Base-by-base conservation (phyloP, 2,113 vertebrate species). In the Lepidothrix coronata region DNA sequence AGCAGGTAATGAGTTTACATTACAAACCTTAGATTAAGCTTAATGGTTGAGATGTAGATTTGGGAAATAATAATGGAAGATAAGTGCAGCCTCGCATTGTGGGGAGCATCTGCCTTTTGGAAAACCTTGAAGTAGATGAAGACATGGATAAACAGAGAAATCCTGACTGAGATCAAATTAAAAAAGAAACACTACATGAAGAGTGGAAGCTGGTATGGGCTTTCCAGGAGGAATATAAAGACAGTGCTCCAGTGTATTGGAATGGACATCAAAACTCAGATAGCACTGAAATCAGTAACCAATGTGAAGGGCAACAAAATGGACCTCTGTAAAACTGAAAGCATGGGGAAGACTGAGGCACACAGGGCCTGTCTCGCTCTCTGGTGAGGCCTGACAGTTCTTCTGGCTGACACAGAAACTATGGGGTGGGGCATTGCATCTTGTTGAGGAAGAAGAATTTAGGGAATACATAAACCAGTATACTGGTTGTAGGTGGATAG, bases 331-430 rank as follows among this genome's bases (percentile, higher is more conserved):
- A 57, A 71, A 86, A 75, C 12, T 57, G 48, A 75, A 9, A 16
- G 6, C 2, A 2, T 31, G 17, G 25, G 66, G 67, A 73, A 85
- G 27, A 16, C 30, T 52, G 74, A 85, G 63, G 5, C 23, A 71
- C 33, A 2, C 10, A 14, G 12, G 54, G 22, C 4, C 79, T 65
- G 43, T 58, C 71, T 48, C 59, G 5, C 25, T 62, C 0, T 0
- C 25, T 70, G 35, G 12, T 49, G 52, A 59, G 16, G 16, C 31
- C 49, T 82, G n/a, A 12, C 19, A 33, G 14, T n/a, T 57, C 13
- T 80, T 49, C 21, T 17, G 80, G n/a, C 27, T 58, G 49, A 35
- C 2, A 5, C 33, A 74, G 66, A 65, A 63, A 1, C 3, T 55
- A 9, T 27, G 27, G 27, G 14, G 61, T 28, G 15, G 27, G 62